A percentile compares a stretch with the other conserved stretches of the same genome.
These are phyloP conservation scores for Fistularia commersonii DNA, from an alignment of 2,797 vertebrate species.

Conservation along the genomic window DNA sequence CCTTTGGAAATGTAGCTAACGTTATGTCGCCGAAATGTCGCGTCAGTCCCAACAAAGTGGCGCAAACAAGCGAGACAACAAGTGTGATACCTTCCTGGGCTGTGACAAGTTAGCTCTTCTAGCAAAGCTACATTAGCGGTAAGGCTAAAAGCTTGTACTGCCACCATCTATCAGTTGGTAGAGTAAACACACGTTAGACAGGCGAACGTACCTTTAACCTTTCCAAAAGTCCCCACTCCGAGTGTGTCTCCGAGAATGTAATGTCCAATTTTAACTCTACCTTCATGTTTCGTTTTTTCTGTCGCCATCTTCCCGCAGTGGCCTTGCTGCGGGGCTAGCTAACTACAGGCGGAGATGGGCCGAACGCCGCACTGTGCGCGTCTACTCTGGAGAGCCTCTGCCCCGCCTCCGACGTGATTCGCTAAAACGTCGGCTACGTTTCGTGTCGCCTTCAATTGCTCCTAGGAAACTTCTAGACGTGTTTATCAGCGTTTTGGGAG, in stretches of 20 bases:
- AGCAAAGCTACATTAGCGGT: slow-evolving; percentile 45
- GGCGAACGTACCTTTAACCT: slow-evolving; percentile 86
- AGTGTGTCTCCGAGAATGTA: slow-evolving; percentile 94
- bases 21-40: neutral
- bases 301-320: slow-evolving; percentile 93
- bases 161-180: slow-evolving; percentile 38
- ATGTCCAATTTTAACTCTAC: slow-evolving; percentile 95
- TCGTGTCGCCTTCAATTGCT: slow-evolving; percentile 33
- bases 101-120: slow-evolving; percentile 48
- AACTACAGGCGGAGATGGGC: slow-evolving; percentile 49
- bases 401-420: slow-evolving; percentile 34
- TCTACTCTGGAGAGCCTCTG: slow-evolving; percentile 31
- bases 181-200: slow-evolving; percentile 17
- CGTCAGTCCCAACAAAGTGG: neutral
- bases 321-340: slow-evolving; percentile 69
- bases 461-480: slow-evolving; percentile 4
- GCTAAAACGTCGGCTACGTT: slow-evolving; percentile 36
- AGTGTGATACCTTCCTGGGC: slow-evolving; percentile 36
- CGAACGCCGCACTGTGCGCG: slow-evolving; percentile 44
- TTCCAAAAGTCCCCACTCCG: slow-evolving; percentile 94
- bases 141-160: slow-evolving; percentile 38
- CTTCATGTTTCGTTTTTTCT: slow-evolving; percentile 93
- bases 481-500: no score
- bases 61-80: slow-evolving; percentile 42
- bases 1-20: neutral